phyloP scores from a whole-genome alignment of 92 coral and sea anemone species.

The Parazoanthus atlanticus region DNA sequence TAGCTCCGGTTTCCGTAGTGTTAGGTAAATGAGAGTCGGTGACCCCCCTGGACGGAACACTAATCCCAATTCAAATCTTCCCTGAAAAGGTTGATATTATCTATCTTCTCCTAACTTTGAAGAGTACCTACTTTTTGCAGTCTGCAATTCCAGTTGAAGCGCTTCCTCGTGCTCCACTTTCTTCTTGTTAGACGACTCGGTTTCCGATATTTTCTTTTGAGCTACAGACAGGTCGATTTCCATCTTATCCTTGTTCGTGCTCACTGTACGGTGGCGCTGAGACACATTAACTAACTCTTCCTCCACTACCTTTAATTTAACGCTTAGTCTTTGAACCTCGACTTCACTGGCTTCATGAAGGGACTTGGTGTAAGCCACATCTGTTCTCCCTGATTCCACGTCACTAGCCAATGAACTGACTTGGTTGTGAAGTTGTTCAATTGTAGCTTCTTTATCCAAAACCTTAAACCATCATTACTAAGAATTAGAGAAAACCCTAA shows the following conservation, averaged over 20 bases:
- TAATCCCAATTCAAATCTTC: too few species aligned
- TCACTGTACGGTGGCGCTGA: neutral
- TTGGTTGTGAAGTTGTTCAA: neutral
- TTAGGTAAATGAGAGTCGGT: neutral
- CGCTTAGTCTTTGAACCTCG: neutral
- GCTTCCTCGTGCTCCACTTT: neutral
- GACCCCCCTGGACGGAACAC: too few species aligned
- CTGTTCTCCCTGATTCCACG: neutral
- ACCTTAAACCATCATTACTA: neutral
- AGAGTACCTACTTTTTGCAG: conserved; percentile 15
- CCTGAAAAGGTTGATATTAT: neutral
- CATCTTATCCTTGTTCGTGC: neutral
- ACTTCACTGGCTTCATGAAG: neutral
- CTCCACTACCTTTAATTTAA: neutral
- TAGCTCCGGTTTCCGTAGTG: too few species aligned
- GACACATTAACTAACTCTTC: neutral
- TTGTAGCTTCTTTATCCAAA: conserved; percentile 25
- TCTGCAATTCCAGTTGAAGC: neutral
- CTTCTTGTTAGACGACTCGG: neutral
- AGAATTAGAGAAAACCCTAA: neutral
- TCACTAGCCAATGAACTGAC: conserved; percentile 16
- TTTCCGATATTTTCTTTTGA: conserved; percentile 3
- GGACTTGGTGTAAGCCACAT: conserved; percentile 10
- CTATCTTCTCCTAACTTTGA: neutral
- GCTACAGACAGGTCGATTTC: conserved; percentile 23